Conservation (phyloP, 1,140 invertebrate genomes). For the Formica exsecta region DNA sequence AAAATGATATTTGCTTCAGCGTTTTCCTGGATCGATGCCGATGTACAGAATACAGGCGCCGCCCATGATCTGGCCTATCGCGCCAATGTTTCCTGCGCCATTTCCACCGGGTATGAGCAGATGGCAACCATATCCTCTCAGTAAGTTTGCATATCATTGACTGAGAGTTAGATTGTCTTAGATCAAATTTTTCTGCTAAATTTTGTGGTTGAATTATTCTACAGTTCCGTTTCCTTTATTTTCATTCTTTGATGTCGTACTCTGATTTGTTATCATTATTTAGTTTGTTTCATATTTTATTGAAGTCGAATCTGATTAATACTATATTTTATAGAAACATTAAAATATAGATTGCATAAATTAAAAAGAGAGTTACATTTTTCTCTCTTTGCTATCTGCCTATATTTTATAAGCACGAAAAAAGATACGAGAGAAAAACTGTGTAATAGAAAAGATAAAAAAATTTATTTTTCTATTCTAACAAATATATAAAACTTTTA, state of each 20-base stretch:
- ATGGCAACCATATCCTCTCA: background rate
- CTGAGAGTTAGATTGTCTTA: background rate
- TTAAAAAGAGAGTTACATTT: no score
- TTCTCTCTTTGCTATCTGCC: no score
- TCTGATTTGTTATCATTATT: background rate
- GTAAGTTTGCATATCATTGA: slow-evolving; percentile 3
- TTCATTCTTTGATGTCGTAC: background rate
- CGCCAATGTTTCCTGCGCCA: no score
- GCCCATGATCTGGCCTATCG: background rate
- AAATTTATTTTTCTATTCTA: no score
- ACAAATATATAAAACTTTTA: no score
- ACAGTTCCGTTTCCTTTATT: background rate
- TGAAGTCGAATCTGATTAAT: background rate
- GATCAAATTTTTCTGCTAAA: background rate
- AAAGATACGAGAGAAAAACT: no score
- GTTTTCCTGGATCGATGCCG: background rate
- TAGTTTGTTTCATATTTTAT: background rate
- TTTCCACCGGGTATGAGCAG: background rate
- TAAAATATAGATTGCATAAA: no score
- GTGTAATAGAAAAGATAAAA: no score
- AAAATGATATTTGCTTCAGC: slow-evolving; percentile 7
- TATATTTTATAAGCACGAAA: no score
- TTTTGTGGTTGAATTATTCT: background rate
- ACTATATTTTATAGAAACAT: background rate
- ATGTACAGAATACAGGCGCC: background rate